phyloP scores from a whole-genome alignment of 2,888 invertebrate species.

The Tridacna gigas region DNA sequence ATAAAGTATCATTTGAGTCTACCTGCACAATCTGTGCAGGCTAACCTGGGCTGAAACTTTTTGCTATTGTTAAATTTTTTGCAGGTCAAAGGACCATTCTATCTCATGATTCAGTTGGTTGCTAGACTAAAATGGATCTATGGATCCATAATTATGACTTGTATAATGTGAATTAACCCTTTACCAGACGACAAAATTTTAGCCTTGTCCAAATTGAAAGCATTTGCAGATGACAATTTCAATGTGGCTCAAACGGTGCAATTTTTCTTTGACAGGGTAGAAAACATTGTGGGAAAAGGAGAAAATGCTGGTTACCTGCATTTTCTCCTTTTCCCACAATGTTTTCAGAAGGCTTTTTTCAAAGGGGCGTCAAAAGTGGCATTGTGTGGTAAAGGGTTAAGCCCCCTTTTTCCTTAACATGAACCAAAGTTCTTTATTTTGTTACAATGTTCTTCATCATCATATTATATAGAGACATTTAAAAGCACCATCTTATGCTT shows the following conservation, averaged over 20 bases:
- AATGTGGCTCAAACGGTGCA: not conserved
- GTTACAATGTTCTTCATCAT: too few species aligned
- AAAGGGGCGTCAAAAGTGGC: not conserved
- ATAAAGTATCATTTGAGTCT: too few species aligned
- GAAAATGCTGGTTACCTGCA: not conserved
- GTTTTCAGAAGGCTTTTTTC: not conserved
- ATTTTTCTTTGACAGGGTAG: not conserved
- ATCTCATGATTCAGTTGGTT: too few species aligned
- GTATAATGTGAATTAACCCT: not conserved
- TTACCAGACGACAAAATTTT: not conserved
- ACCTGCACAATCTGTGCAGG: too few species aligned
- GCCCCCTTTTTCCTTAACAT: not conserved
- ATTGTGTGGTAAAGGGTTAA: not conserved
- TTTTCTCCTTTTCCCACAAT: not conserved
- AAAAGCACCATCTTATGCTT: too few species aligned
- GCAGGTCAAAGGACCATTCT: too few species aligned
- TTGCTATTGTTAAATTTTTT: too few species aligned
- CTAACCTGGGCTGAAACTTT: too few species aligned
- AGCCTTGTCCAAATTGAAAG: not conserved
- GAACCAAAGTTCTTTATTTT: not conserved
- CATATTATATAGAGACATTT: too few species aligned
- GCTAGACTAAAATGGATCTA: too few species aligned
- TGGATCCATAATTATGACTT: too few species aligned
- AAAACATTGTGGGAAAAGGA: not conserved
- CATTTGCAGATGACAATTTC: not conserved